Base-by-base conservation (phyloP, 2,888 invertebrate species). In the Andricus quercusramuli region DNA sequence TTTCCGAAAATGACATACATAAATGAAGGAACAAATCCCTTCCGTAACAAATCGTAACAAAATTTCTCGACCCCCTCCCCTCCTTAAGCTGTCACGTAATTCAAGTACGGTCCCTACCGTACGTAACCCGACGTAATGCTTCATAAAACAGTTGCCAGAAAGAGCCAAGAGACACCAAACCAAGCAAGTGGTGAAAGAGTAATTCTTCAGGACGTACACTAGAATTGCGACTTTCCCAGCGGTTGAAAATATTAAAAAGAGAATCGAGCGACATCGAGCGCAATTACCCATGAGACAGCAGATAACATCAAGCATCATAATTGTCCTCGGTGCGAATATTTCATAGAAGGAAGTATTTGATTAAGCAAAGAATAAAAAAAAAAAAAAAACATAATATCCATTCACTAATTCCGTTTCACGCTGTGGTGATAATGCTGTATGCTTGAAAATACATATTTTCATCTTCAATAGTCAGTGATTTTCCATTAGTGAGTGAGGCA, bases 181-280 rank as follows among this genome's bases (percentile, higher is more conserved):
- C 22, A 22, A 25, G 9, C 11, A 62, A 62, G 25, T 62, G 13
- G 59, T 22, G 59, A 13, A 62, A 62, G n/a, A 62, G 29, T 51
- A 4, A 70, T 47, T 17, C 11, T 15, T 1, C 17, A 51, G 9
- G 20, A 47, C 20, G 25, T 51, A 51, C 13, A 29, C 20, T 20
- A 20, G 47, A 56, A 51, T 70, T 51, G 51, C 51, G 47, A 51
- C 51, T 51, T 62, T 70, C 51, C 29, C 29, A 29, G 47, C n/a
- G 25, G 70, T 70, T 56, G 25, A 20, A 29, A 25, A 70, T 70
- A 17, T 70, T 25, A 25, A 70, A 51, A 70, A 29, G 70, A 70
- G 29, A 70, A 37, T 37, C 5, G n/a, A 70, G 70, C 20, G 51
- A 29, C 29, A 70, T 70, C 15, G n/a, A 70, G 70, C 20, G 51